Evolutionary conservation across 92 coral and sea anemone genomes (phyloP).

Genomic region (Palythoa caribaeorum): DNA sequence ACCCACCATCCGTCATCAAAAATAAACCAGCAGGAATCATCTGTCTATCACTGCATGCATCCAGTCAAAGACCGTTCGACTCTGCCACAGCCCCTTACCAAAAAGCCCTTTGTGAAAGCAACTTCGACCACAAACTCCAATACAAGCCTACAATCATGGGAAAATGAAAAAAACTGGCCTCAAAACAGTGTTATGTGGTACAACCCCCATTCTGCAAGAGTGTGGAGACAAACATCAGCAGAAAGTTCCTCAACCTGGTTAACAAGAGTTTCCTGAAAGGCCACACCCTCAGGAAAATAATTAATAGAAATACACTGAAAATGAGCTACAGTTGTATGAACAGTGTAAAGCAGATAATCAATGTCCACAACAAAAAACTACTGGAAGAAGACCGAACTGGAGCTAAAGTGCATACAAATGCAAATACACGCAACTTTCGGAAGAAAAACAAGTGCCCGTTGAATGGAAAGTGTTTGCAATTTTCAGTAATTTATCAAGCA

Average conservation of each 20-base stretch:
- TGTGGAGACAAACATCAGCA: neutral
- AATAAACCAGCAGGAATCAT: neutral
- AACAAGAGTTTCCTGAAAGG: neutral
- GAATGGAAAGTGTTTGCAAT: neutral
- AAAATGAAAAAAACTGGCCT: too few relatives aligned
- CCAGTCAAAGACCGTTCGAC: neutral
- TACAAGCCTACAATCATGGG: too few relatives aligned
- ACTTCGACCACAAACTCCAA: neutral
- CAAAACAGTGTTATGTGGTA: too few relatives aligned
- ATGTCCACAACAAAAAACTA: neutral
- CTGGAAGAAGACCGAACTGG: neutral
- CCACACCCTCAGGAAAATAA: neutral
- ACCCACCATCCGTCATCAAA: conserved; percentile 23
- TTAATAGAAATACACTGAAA: conserved; percentile 4
- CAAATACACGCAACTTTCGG: neutral
- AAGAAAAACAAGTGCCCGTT: neutral
- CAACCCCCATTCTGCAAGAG: neutral
- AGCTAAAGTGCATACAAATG: neutral
- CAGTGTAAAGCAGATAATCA: neutral
- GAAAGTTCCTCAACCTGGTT: neutral
- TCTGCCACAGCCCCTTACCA: conserved; percentile 4
- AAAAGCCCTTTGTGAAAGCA: neutral
- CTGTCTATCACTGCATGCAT: neutral
- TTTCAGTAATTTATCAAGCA: neutral
- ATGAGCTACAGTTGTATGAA: neutral